These are phyloP conservation scores for Urocitellus parryii DNA, from an alignment of 2,113 vertebrate genomes.

Conservation along the genomic window DNA sequence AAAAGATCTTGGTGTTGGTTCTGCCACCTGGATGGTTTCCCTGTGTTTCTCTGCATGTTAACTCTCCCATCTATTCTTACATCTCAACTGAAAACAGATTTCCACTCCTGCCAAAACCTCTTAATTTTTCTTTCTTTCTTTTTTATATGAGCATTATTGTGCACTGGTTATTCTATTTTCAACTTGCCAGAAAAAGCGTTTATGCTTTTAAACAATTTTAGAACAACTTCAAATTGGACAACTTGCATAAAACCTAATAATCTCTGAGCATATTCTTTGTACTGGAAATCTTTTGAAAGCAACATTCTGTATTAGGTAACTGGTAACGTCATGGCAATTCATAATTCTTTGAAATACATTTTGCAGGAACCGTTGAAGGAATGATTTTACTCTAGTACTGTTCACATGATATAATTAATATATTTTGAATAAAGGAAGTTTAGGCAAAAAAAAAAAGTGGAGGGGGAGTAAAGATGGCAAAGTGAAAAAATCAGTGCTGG, in stretches of 20 bases:
- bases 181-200: conserved; percentile 42
- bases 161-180: conserved; percentile 57
- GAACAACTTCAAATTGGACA: conserved; percentile 61
- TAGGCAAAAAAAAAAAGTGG: not conserved
- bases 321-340: not conserved
- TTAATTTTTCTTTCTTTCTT: conserved; percentile 54
- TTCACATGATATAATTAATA: not conserved
- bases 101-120: conserved; percentile 36
- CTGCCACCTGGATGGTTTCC: not conserved
- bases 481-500: not conserved
- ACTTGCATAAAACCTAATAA: conserved; percentile 22
- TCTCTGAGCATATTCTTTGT: not conserved
- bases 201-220: conserved; percentile 67
- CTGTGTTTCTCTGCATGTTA: not conserved
- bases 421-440: conserved; percentile 31
- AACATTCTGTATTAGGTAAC: conserved; percentile 19
- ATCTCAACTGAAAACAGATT: conserved; percentile 57
- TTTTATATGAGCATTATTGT: conserved; percentile 44
- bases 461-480: not conserved
- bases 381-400: not conserved
- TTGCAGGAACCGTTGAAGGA: not conserved
- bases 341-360: conserved; percentile 36
- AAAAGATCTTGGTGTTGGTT: not conserved
- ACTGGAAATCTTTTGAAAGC: conserved; percentile 52
- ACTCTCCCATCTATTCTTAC: conserved; percentile 62